These are phyloP conservation scores for Radopholus similis DNA, from an alignment of 1,140 invertebrate genomes.

Conservation along the genomic window DNA sequence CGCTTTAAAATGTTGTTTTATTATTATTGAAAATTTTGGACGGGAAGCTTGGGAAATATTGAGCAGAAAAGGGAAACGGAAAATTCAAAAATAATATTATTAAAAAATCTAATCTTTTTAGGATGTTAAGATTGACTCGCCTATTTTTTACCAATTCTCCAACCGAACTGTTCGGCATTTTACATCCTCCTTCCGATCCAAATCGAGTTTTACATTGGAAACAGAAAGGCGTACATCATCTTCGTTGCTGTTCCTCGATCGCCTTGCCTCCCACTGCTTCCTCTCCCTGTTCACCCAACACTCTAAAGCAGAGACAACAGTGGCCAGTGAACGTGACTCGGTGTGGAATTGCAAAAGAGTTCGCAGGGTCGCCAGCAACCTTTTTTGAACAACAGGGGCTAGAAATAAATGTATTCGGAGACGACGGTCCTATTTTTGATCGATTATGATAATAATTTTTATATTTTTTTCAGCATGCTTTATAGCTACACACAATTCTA, in stretches of 20 bases:
- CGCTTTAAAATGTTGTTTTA: no score
- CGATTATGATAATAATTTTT: not conserved
- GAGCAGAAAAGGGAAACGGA: no score
- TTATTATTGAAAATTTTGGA: no score
- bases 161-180: no score
- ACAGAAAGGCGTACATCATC: no score
- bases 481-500: constrained; percentile 75
- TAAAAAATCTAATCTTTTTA: not conserved
- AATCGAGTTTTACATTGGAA: no score
- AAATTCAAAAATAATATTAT: not conserved
- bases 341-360: constrained; percentile 84
- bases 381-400: constrained; percentile 67
- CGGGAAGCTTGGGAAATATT: no score
- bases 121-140: not conserved
- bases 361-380: constrained; percentile 66
- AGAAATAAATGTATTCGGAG: constrained; percentile 88
- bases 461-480: constrained; percentile 71
- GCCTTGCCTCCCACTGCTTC: not conserved
- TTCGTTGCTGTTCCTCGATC: not conserved
- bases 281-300: not conserved
- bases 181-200: not conserved
- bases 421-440: constrained; percentile 69
- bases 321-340: constrained; percentile 67
- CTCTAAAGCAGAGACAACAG: not conserved
- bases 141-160: not conserved